A percentile compares a stretch with the other conserved stretches of the same genome.
Conservation (phyloP, 2,797 vertebrate species). For the Toxotes lorentzi region DNA sequence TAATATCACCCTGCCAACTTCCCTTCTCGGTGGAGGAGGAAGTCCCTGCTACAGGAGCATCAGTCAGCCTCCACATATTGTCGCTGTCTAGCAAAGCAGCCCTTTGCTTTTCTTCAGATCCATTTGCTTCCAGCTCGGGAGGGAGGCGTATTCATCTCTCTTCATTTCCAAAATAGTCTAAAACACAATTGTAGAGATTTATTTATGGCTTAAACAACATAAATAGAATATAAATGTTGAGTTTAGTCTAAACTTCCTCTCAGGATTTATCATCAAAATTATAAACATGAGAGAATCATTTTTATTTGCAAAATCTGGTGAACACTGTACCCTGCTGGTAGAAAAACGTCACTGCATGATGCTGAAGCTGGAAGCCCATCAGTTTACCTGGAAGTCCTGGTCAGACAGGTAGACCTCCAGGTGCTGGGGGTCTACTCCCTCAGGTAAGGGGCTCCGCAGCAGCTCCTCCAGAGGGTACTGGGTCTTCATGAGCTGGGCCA, state of each 20-base stretch:
- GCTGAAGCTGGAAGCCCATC: not conserved
- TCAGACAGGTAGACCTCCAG: slow-evolving; percentile 85
- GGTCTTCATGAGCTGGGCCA: slow-evolving; percentile 82
- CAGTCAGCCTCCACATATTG: slow-evolving; percentile 41
- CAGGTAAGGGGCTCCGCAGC: slow-evolving; percentile 80
- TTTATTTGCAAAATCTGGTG: slow-evolving; percentile 13
- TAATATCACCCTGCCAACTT: slow-evolving; percentile 22
- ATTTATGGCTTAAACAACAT: slow-evolving; percentile 16
- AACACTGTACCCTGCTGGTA: slow-evolving; percentile 64
- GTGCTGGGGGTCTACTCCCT: slow-evolving; percentile 82
- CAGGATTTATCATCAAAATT: slow-evolving; percentile 9
- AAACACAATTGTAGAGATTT: slow-evolving; percentile 68
- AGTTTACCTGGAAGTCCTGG: slow-evolving; percentile 85
- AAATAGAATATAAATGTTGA: slow-evolving; percentile 24
- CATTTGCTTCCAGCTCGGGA: slow-evolving; percentile 80
- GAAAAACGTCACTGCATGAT: slow-evolving; percentile 22
- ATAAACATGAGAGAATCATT: not conserved
- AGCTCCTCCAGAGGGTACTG: slow-evolving; percentile 83
- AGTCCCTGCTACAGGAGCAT: slow-evolving; percentile 29
- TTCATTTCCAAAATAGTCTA: slow-evolving; percentile 86
- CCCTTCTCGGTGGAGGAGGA: slow-evolving; percentile 24
- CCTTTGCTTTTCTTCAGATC: slow-evolving; percentile 87
- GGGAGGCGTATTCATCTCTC: slow-evolving; percentile 79
- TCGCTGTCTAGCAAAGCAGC: slow-evolving; percentile 74
- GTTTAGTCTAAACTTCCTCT: slow-evolving; percentile 25